Base-by-base conservation (phyloP, 2,797 vertebrate species). In the Danio aesculapii region DNA sequence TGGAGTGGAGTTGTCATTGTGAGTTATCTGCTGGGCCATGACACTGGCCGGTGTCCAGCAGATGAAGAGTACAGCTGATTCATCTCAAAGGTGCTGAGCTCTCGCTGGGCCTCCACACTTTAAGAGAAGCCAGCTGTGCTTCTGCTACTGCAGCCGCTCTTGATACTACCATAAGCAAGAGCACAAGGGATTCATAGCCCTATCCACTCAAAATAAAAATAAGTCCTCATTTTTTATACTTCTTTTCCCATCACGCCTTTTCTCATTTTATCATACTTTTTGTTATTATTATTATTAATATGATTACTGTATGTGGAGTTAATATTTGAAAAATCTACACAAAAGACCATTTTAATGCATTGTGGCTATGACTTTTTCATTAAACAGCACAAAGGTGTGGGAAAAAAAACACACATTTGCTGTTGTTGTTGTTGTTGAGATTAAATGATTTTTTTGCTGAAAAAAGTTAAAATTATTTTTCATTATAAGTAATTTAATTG, bases 61-160 rank as follows among this genome's bases (percentile, higher is more conserved):
- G 68, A 66, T 57, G 66, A 46, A 49, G 52, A 76, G 52, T 55
- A 67, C 59, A 49, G 52, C 62, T 62, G 73, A 84, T 66, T 74
- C 53, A 81, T 75, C 71, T 81, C 71, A 67, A 70, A 52, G 64
- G 70, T 58, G 69, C 30, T 55, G 77, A 17, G 12, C 13, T 76
- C 64, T 76, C 57, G 76, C 75, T 74, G 12, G 7, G 58, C 55
- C 16, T 43, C 64, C 44, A 55, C 81, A 79, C 59, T 74, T 67
- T 72, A 67, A 67, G 57, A 64, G 73, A 44, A 77, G 63, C 43
- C 72, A 85, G 79, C 79, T 83, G 76, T 72, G 52, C 6, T 52
- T 13, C 64, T 10, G 17, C 53, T 43, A 44, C 46, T 21, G 16
- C 67, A 82, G 17, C 43, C 57, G 19, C 39, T 5, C 71, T 71